phyloP scores from a whole-genome alignment of 1,140 invertebrate genomes.

The Hermetia illucens region DNA sequence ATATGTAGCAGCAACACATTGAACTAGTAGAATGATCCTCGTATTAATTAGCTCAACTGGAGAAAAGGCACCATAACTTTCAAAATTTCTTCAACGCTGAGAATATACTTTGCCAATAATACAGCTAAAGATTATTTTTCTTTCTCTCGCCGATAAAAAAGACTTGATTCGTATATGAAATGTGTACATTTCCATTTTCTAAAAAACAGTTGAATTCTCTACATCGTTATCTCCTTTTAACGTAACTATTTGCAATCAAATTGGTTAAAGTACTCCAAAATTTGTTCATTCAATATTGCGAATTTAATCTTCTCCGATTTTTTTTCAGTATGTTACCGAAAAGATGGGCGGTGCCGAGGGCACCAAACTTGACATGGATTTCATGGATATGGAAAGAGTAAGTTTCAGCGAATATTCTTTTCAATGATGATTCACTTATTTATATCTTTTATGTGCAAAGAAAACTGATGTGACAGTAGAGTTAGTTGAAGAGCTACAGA shows the following conservation, averaged over 20 bases:
- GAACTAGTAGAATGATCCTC: too few species aligned
- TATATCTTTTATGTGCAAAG: conserved; percentile 37
- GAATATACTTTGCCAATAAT: too few species aligned
- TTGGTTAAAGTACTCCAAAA: too few species aligned
- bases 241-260: not conserved
- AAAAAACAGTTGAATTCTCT: too few species aligned
- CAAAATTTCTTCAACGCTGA: too few species aligned
- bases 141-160: too few species aligned
- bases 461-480: conserved; percentile 95
- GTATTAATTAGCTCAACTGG: too few species aligned
- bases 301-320: conserved; percentile 7
- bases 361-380: conserved; percentile 97
- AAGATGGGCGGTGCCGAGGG: conserved; percentile 99
- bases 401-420: conserved; percentile 11
- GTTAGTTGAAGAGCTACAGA: conserved; percentile 87
- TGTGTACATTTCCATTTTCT: too few species aligned
- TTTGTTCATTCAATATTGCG: not conserved
- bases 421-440: conserved; percentile 4
- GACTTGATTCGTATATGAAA: too few species aligned
- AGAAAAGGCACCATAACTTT: too few species aligned
- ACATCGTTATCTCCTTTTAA: not conserved
- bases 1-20: too few species aligned
- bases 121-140: too few species aligned
- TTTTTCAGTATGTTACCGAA: conserved; percentile 95
- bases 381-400: conserved; percentile 98